Evolutionary conservation across 1,140 invertebrate species (phyloP).

Genomic region (Bombus pyrosoma): DNA sequence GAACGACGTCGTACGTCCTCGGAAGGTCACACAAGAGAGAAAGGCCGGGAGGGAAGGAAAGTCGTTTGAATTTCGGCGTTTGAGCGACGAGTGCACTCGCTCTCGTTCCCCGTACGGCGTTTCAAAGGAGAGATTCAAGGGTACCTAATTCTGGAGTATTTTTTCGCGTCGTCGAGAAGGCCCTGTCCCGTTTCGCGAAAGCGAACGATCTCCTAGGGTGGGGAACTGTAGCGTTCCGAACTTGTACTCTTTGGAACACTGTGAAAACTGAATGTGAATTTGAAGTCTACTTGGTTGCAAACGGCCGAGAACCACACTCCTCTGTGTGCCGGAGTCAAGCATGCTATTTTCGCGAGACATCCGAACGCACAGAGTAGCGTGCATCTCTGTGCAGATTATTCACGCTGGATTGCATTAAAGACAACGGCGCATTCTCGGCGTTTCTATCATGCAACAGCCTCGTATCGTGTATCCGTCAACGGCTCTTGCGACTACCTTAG

Average conservation of each 20-base stretch:
- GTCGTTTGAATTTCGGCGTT: conserved; percentile 28
- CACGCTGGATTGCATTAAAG: conserved; percentile 1
- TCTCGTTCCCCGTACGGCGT: not conserved
- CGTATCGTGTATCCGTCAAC: conserved; percentile 23
- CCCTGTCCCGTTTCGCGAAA: not conserved
- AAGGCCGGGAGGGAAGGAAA: not conserved
- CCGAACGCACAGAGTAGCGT: not conserved
- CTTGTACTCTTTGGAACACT: not conserved
- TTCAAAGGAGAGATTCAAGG: not conserved
- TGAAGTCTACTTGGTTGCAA: not conserved
- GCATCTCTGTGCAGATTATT: conserved; percentile 20
- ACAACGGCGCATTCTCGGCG: conserved; percentile 16
- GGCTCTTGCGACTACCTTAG: conserved; percentile 21
- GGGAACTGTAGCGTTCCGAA: too few species aligned
- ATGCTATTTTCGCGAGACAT: conserved; percentile 32
- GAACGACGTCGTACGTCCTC: not conserved
- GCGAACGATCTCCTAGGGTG: not conserved
- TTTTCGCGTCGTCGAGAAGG: not conserved
- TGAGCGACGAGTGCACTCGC: not conserved
- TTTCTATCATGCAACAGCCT: conserved; percentile 12
- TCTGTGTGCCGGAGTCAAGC: conserved; percentile 11
- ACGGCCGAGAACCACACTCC: not conserved
- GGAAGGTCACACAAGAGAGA: not conserved
- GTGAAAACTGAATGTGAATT: not conserved
- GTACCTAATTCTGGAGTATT: conserved; percentile 12